Conservation (phyloP, 2,113 vertebrate species). For the Hipposideros armiger region DNA sequence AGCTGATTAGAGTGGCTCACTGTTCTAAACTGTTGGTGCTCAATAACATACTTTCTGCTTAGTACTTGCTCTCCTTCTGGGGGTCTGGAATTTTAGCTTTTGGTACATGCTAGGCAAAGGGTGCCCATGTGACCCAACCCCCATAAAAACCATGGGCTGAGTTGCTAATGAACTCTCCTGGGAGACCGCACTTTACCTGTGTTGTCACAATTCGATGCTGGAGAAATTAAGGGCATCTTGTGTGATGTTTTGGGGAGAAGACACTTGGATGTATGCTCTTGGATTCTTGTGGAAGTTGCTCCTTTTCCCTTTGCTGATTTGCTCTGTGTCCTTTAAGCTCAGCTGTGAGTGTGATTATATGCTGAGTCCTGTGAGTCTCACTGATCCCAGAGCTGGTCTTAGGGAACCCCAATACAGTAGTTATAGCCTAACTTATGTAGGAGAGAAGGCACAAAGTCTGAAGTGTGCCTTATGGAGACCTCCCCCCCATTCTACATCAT, state of each 20-base stretch:
- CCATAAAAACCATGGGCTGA: not conserved
- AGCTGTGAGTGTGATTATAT: not conserved
- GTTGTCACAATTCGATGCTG: not conserved
- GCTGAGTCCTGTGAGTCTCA: not conserved
- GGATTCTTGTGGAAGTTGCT: not conserved
- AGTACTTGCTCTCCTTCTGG: not conserved
- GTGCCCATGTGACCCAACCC: not conserved
- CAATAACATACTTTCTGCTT: not conserved
- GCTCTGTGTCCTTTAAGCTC: not conserved
- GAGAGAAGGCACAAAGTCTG: not conserved
- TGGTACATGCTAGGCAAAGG: not conserved
- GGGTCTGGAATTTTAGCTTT: not conserved
- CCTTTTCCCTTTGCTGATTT: conserved; percentile 13
- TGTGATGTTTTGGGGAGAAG: not conserved
- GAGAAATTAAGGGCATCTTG: not conserved
- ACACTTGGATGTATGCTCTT: not conserved
- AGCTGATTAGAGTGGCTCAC: not conserved
- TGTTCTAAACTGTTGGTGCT: not conserved
- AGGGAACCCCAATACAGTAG: not conserved
- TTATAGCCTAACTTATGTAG: not conserved
- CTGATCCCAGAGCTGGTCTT: not conserved
- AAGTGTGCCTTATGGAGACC: not conserved
- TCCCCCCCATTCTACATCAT: not conserved
- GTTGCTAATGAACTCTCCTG: not conserved
- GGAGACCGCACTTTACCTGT: not conserved